These are phyloP conservation scores for Balanococcus diminutus DNA, from an alignment of 2,888 invertebrate species.

Conservation along the genomic window DNA sequence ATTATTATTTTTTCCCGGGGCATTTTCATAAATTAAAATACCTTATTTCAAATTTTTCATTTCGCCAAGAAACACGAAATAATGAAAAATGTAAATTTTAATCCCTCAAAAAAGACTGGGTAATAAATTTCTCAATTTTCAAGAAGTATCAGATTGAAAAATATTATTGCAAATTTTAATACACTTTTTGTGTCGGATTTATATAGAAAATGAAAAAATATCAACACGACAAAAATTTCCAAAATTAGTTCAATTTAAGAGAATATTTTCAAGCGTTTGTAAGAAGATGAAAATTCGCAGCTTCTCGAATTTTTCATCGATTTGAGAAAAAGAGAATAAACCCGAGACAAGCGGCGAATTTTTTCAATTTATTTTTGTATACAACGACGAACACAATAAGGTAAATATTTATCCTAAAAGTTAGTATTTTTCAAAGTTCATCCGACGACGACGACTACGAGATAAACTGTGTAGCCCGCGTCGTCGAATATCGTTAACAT, in stretches of 20 bases:
- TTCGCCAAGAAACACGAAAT: too few species aligned
- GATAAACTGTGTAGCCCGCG: neutral
- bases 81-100: too few species aligned
- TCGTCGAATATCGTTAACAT: neutral
- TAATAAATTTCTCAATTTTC: too few species aligned
- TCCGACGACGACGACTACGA: neutral
- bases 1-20: too few species aligned
- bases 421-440: neutral
- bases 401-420: neutral
- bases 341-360: neutral
- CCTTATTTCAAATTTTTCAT: too few species aligned
- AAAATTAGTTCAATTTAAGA: neutral
- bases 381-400: neutral
- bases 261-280: neutral
- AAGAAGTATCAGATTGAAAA: too few species aligned
- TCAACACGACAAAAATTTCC: neutral
- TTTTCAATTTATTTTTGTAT: neutral
- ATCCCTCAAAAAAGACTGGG: too few species aligned
- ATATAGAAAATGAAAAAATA: neutral
- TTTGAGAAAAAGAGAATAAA: neutral
- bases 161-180: neutral
- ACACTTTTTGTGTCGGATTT: neutral
- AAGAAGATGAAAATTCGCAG: neutral
- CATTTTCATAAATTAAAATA: too few species aligned
- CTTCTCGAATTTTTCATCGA: neutral